A percentile compares a stretch with the other conserved stretches of the same genome.
phyloP scores from a whole-genome alignment of 2,888 invertebrate genomes.

The Ichneumoninae sp. region DNA sequence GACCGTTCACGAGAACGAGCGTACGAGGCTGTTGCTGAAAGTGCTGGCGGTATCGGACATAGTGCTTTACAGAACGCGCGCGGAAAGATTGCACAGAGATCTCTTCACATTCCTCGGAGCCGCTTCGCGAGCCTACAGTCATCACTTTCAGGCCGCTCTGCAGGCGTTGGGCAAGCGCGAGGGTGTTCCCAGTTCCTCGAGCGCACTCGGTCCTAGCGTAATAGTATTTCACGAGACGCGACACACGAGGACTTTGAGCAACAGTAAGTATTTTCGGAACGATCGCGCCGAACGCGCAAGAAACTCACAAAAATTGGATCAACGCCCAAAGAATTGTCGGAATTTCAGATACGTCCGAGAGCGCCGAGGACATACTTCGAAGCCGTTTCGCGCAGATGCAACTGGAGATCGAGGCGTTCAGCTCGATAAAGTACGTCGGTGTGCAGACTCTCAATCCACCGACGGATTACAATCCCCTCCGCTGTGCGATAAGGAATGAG shows the following conservation, averaged over 20 bases:
- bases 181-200: constrained; percentile 84
- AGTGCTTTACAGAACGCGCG: constrained; percentile 90
- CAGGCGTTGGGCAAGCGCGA: constrained; percentile 82
- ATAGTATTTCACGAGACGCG: constrained; percentile 92
- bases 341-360: constrained; percentile 85
- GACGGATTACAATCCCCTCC: constrained; percentile 88
- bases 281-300: background rate
- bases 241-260: constrained; percentile 88
- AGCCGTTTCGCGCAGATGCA: constrained; percentile 87
- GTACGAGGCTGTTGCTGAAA: constrained; percentile 90
- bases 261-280: constrained; percentile 82
- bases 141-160: constrained; percentile 89
- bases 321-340: constrained; percentile 29
- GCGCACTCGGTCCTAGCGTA: constrained; percentile 89
- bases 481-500: constrained; percentile 86
- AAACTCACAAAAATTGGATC: constrained; percentile 2
- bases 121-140: constrained; percentile 90
- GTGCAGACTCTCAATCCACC: constrained; percentile 85
- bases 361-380: constrained; percentile 87
- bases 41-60: constrained; percentile 93
- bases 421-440: constrained; percentile 89
- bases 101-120: constrained; percentile 91
- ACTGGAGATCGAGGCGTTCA: constrained; percentile 89
- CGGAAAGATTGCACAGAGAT: constrained; percentile 91
- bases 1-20: constrained; percentile 87